Conservation (phyloP, 2,797 vertebrate genomes). For the Cacajao melanocephalus region DNA sequence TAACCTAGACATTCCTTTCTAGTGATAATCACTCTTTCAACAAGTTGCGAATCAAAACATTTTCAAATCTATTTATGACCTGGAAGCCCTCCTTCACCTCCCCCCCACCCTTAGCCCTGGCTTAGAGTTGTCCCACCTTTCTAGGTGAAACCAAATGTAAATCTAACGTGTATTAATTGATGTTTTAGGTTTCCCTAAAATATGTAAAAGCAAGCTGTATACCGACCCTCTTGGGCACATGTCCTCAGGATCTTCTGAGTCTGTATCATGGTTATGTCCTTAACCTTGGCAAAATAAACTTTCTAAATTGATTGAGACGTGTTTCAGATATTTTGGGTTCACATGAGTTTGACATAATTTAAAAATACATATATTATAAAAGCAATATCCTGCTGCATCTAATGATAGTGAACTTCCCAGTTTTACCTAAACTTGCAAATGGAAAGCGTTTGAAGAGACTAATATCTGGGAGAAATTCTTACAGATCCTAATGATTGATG, state of each 20-base stretch:
- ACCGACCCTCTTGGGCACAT: background rate
- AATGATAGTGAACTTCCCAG: background rate
- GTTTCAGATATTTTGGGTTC: background rate
- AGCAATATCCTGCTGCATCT: background rate
- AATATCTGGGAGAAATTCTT: background rate
- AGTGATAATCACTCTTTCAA: background rate
- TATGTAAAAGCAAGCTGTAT: background rate
- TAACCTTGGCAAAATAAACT: background rate
- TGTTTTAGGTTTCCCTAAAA: background rate
- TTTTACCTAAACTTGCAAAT: background rate
- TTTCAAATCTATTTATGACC: background rate
- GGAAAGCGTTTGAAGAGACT: background rate
- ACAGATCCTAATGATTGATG: background rate
- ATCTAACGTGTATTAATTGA: background rate
- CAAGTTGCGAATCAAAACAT: background rate
- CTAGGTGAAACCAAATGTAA: background rate
- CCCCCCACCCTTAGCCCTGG: too few species aligned
- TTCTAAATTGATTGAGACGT: background rate
- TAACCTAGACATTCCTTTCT: background rate
- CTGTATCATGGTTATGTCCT: background rate
- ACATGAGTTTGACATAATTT: background rate
- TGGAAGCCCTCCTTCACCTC: background rate
- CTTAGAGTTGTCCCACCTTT: background rate
- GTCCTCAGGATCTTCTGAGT: background rate
- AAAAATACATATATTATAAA: background rate